Conservation (phyloP, 2,888 invertebrate species). For the Eristalis intricaria region DNA sequence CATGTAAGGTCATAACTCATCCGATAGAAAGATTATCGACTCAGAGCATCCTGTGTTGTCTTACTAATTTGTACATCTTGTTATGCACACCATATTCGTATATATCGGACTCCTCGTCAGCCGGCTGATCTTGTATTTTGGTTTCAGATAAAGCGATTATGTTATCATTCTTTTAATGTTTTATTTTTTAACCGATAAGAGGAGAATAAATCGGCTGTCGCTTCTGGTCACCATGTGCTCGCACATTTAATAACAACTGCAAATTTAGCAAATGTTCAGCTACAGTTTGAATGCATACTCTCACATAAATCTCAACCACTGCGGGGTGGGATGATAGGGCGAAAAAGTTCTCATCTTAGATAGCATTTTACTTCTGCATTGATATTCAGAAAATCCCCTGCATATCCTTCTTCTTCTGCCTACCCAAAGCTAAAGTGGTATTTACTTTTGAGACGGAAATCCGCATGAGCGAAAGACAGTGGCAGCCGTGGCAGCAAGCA, state of each 20-base stretch:
- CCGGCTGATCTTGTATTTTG: not conserved
- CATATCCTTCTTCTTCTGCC: conserved; percentile 60
- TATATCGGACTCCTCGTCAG: not conserved
- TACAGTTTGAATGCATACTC: conserved; percentile 23
- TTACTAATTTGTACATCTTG: conserved; percentile 72
- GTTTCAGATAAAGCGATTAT: not conserved
- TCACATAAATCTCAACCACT: conserved; percentile 51
- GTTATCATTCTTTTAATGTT: not conserved
- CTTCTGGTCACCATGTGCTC: conserved; percentile 20
- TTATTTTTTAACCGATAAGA: conserved; percentile 6
- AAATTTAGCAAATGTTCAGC: conserved; percentile 20
- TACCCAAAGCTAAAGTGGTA: conserved; percentile 64
- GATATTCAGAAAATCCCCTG: conserved; percentile 64
- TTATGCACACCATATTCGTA: conserved; percentile 16
- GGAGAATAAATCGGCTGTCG: not conserved
- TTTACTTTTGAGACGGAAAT: conserved; percentile 67
- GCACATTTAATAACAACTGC: conserved; percentile 15
- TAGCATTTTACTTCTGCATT: conserved; percentile 64
- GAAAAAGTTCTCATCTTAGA: conserved; percentile 63
- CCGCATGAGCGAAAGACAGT: conserved; percentile 40
- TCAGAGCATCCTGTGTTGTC: conserved; percentile 23
- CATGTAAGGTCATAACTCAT: conserved; percentile 59
- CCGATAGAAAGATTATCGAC: conserved; percentile 54
- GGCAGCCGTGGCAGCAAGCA: not conserved
- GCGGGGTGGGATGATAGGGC: conserved; percentile 16